These are phyloP conservation scores for Onychorhynchus coronatus DNA, from an alignment of 2,113 vertebrate genomes.

Conservation along the genomic window DNA sequence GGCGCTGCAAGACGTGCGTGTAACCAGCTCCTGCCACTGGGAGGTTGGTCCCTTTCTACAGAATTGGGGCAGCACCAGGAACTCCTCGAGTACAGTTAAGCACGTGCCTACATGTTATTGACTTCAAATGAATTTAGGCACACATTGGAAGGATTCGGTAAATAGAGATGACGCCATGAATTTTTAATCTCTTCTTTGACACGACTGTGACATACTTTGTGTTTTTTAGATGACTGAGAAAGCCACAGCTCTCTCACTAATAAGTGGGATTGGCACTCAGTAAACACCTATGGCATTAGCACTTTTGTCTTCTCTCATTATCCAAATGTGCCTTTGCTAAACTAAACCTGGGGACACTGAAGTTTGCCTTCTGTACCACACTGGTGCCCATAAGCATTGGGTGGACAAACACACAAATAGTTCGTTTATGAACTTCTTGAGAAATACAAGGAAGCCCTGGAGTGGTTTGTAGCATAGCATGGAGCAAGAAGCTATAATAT, in stretches of 20 bases:
- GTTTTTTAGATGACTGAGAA: no score
- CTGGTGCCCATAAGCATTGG: neutral
- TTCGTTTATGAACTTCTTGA: neutral
- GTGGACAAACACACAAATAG: neutral
- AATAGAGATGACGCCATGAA: neutral
- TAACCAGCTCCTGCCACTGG: neutral
- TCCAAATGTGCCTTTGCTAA: neutral
- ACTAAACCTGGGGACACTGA: neutral
- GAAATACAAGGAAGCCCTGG: neutral
- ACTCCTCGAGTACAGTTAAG: neutral
- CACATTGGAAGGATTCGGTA: neutral
- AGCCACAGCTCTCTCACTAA: no score
- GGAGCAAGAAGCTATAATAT: neutral
- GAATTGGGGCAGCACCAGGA: neutral
- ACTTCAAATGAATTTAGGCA: neutral
- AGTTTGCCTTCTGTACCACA: neutral
- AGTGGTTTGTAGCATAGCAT: neutral
- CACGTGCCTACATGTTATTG: fast-evolving
- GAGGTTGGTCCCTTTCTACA: neutral
- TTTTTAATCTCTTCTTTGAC: no score
- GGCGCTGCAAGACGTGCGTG: fast-evolving
- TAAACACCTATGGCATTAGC: fast-evolving
- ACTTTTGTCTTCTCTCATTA: neutral
- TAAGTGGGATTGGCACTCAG: neutral
- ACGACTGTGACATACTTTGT: no score